These are phyloP conservation scores for Eidolon dupreanum DNA, from an alignment of 2,797 vertebrate genomes.

Conservation along the genomic window DNA sequence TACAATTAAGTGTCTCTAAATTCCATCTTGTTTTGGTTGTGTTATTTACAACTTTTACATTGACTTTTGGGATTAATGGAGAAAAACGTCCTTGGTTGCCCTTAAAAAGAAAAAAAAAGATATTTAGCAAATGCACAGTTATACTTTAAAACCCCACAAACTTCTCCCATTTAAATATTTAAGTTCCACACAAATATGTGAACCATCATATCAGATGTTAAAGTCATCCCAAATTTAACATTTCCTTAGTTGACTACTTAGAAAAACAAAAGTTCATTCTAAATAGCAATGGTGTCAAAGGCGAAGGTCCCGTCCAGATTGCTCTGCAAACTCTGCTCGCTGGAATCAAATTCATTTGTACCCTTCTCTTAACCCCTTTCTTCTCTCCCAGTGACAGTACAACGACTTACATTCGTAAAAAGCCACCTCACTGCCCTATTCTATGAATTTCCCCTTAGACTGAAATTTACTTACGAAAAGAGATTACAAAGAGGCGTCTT, in stretches of 20 bases:
- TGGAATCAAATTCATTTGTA: slow-evolving; percentile 36
- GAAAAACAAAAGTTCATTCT: slow-evolving; percentile 50
- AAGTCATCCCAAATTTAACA: slow-evolving; percentile 49
- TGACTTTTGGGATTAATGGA: slow-evolving; percentile 57
- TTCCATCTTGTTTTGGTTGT: slow-evolving; percentile 53
- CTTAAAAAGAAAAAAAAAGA: slow-evolving; percentile 76
- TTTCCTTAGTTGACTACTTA: slow-evolving; percentile 37
- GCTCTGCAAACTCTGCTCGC: background rate
- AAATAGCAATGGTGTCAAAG: slow-evolving; percentile 48
- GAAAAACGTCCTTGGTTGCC: slow-evolving; percentile 62
- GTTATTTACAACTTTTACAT: slow-evolving; percentile 60
- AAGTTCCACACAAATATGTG: slow-evolving; percentile 25
- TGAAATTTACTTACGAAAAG: slow-evolving; percentile 71
- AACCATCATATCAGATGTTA: slow-evolving; percentile 25
- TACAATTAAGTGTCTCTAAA: slow-evolving; percentile 42
- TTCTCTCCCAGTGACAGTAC: slow-evolving; percentile 12
- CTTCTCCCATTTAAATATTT: slow-evolving; percentile 53
- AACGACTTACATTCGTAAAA: slow-evolving; percentile 61
- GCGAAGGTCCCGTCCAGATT: slow-evolving; percentile 16
- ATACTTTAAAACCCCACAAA: slow-evolving; percentile 44
- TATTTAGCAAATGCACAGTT: slow-evolving; percentile 71
- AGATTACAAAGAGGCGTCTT: slow-evolving; percentile 51
- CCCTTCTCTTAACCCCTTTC: slow-evolving; percentile 59
- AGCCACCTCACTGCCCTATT: background rate
- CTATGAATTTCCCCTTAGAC: background rate